Evolutionary conservation across 1,140 invertebrate genomes (phyloP).

Genomic region (Cylas formicarius): DNA sequence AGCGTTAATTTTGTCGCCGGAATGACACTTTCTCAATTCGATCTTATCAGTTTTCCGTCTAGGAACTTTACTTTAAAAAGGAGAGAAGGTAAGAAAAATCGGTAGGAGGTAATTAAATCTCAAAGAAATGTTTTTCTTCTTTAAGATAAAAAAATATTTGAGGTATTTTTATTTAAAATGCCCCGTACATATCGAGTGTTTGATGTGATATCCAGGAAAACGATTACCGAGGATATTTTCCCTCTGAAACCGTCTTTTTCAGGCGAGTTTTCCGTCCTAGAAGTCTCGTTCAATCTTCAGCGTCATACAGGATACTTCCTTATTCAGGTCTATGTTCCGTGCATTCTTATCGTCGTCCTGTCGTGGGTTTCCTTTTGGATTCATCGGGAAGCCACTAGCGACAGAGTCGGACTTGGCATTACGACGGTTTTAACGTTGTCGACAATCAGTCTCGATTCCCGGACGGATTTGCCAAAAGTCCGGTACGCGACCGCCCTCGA

Average conservation of each 20-base stretch:
- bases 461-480: constrained; percentile 86
- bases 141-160: no score
- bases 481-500: constrained; percentile 82
- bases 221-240: constrained; percentile 1
- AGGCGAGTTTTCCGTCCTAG: constrained; percentile 70
- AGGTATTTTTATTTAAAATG: no score
- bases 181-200: no score
- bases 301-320: constrained; percentile 89
- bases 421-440: constrained; percentile 87
- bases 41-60: constrained; percentile 78
- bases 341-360: constrained; percentile 86
- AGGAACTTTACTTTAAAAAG: constrained; percentile 70
- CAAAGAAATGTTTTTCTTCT: neutral
- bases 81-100: constrained; percentile 55
- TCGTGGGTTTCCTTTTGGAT: constrained; percentile 98
- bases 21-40: constrained; percentile 88
- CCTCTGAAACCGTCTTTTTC: constrained; percentile 24
- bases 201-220: no score
- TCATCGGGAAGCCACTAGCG: constrained; percentile 87
- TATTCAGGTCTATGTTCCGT: constrained; percentile 91
- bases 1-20: constrained; percentile 81
- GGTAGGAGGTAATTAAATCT: constrained; percentile 3
- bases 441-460: constrained; percentile 84
- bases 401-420: constrained; percentile 66
- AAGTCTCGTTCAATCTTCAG: constrained; percentile 86